phyloP scores from a whole-genome alignment of 2,797 vertebrate genomes.

The Scleropages formosus region DNA sequence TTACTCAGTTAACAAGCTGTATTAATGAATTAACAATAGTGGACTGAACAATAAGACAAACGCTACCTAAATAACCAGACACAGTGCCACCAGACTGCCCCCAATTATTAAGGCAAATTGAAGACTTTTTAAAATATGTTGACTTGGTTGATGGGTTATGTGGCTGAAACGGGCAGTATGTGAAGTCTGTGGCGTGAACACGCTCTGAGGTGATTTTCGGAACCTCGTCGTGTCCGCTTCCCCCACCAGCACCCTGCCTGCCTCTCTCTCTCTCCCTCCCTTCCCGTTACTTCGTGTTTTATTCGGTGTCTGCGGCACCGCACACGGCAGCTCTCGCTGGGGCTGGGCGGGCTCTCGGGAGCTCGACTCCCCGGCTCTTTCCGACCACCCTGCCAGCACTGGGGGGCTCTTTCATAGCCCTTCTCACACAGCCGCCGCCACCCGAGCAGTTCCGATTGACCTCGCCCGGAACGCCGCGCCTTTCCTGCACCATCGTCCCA shows the following conservation, averaged over 20 bases:
- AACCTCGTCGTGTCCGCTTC: conserved; percentile 31
- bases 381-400: conserved; percentile 53
- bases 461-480: conserved; percentile 68
- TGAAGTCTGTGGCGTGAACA: conserved; percentile 32
- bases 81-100: conserved; percentile 61
- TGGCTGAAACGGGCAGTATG: conserved; percentile 35
- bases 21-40: conserved; percentile 33
- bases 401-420: conserved; percentile 68
- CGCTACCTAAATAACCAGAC: conserved; percentile 50
- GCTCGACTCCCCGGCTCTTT: conserved; percentile 49
- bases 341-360: conserved; percentile 47
- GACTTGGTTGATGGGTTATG: conserved; percentile 37
- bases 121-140: conserved; percentile 47
- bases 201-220: conserved; percentile 33
- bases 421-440: conserved; percentile 60
- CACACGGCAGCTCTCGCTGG: conserved; percentile 49
- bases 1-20: conserved; percentile 30
- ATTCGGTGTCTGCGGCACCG: conserved; percentile 40
- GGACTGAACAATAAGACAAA: conserved; percentile 34
- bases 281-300: too few species aligned
- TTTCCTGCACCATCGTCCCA: conserved; percentile 83
- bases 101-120: conserved; percentile 59
- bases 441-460: conserved; percentile 73
- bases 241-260: conserved; percentile 20
- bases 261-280: too few species aligned